These are phyloP conservation scores for Sceliomorpha sp. DNA, from an alignment of 2,888 invertebrate genomes.

Conservation along the genomic window DNA sequence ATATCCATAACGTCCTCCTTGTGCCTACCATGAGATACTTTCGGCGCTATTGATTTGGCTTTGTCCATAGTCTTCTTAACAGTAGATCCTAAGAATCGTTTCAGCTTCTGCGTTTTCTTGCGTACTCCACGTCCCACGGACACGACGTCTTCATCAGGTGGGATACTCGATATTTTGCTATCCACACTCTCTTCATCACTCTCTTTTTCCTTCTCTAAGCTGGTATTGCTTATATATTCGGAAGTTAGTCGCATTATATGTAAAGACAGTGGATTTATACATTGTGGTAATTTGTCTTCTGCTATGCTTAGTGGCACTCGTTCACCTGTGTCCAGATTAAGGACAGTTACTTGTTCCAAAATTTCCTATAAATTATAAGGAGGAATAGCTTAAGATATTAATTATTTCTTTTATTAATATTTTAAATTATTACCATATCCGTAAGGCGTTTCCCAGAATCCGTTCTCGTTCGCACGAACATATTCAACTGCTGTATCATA, in stretches of 20 bases:
- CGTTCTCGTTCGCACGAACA: constrained; percentile 90
- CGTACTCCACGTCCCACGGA: constrained; percentile 80
- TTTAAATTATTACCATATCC: constrained; percentile 84
- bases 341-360: constrained; percentile 92
- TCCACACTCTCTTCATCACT: constrained; percentile 89
- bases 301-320: constrained; percentile 96
- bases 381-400: no score
- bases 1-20: constrained; percentile 93
- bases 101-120: constrained; percentile 84
- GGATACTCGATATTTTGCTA: constrained; percentile 83
- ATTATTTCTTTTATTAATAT: no score
- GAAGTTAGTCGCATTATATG: constrained; percentile 97
- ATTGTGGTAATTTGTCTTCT: constrained; percentile 94
- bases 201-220: constrained; percentile 85
- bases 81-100: constrained; percentile 92
- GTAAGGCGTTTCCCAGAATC: constrained; percentile 93
- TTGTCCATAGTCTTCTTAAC: constrained; percentile 95
- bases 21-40: constrained; percentile 92
- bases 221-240: constrained; percentile 89
- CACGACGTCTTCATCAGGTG: constrained; percentile 81
- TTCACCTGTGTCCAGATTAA: constrained; percentile 93
- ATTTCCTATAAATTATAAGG: no score
- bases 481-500: constrained; percentile 85
- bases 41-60: constrained; percentile 93
- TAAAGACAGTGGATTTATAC: constrained; percentile 95